Evolutionary conservation across 2,888 invertebrate species (phyloP), one percentile per base, ranked within the genome.

Genomic region (Mythimna pallens): DNA sequence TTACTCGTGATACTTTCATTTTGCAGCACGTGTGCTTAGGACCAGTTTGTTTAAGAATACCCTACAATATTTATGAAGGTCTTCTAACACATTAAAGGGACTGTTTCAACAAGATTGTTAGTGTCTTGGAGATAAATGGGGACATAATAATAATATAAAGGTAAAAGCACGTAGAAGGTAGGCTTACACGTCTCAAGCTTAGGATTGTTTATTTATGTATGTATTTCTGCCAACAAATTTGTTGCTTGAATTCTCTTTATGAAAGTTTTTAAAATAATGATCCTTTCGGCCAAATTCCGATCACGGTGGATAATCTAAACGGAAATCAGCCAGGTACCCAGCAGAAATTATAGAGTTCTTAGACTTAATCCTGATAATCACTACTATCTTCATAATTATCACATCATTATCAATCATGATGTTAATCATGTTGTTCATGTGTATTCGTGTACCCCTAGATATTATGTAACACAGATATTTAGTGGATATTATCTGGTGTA

Each of bases 41-140:
- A 66, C 30, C 17, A 57, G 75, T 81, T 81, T 73, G 73, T 68
- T 54, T 71, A 70, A 73, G 81, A 52, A 54, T 67, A 58, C 65
- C 65, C 57, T 25, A 34, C 36, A 10, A 73, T 80, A 80, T 85
- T 85, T 85, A 85, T 85, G 68, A 64, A 70, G 73, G 83, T 85
- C 62, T 61, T 40, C 47, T 57, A 55, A 78, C 59, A 74, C 76
- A 78, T 83, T 81, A 80, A 85, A 65, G 65, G 50, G 61, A 59
- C 73, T 78, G 78, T 76, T 75, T 66, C 66, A 71, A 80, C 77
- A 73, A 73, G 74, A 80, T 70, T 79, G 76, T 81, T 73, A 70
- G 78, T 69, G 58, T 70, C 81, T 81, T 64, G 22, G 55, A 73
- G 71, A 85, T 78, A 83, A 78, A 83, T 83, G 52, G 52, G 57